A percentile compares a stretch with the other conserved stretches of the same genome.
phyloP scores from a whole-genome alignment of 2,888 invertebrate species.

The Harpalus rubripes region DNA sequence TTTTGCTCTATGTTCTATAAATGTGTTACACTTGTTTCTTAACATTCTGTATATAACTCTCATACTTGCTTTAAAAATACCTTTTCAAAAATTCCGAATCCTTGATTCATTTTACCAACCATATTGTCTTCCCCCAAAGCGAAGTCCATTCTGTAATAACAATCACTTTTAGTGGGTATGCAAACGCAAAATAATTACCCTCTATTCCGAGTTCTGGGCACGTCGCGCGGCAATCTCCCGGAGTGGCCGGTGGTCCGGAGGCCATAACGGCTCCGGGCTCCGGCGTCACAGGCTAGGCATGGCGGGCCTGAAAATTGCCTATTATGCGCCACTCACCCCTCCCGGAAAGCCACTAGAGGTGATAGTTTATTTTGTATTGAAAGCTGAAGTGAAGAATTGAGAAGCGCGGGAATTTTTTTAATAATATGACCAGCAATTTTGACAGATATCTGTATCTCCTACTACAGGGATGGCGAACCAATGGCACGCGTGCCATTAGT shows the following conservation, averaged over 20 bases:
- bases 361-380: not conserved
- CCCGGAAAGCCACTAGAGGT: not conserved
- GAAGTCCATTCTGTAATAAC: conserved; percentile 1
- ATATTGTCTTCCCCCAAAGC: not conserved
- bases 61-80: too few species aligned
- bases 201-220: conserved; percentile 50
- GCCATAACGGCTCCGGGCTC: conserved; percentile 49
- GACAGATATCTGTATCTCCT: too few species aligned
- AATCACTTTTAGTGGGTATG: conserved; percentile 27
- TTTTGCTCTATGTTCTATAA: too few species aligned
- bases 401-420: too few species aligned
- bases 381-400: not conserved
- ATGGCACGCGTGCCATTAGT: too few species aligned
- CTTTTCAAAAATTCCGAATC: too few species aligned
- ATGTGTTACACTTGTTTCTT: too few species aligned
- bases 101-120: not conserved
- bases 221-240: conserved; percentile 59
- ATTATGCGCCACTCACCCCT: conserved; percentile 54
- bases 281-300: conserved; percentile 10
- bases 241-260: conserved; percentile 47
- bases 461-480: too few species aligned
- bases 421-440: not conserved
- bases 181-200: conserved; percentile 44
- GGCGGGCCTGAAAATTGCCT: conserved; percentile 65
- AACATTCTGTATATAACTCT: too few species aligned